These are phyloP conservation scores for Arctia plantaginis DNA, from an alignment of 2,888 invertebrate genomes.

Conservation along the genomic window DNA sequence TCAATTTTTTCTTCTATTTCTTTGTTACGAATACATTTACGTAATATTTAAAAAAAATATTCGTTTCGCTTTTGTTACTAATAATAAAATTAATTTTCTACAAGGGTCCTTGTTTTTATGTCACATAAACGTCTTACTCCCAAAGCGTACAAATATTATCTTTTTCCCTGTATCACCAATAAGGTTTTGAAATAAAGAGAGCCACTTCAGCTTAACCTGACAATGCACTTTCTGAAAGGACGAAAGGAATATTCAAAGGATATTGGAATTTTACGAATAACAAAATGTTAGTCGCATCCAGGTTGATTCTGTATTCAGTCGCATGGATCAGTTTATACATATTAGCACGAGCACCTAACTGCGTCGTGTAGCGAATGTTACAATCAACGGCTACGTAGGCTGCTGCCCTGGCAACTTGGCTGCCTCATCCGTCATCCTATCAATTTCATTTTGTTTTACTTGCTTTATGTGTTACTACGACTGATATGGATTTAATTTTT, in stretches of 20 bases:
- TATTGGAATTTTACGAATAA: neutral
- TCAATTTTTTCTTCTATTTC: too few species aligned
- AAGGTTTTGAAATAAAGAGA: neutral
- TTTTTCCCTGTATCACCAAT: neutral
- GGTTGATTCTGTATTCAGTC: neutral
- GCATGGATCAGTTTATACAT: slow-evolving; percentile 39
- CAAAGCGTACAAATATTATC: neutral
- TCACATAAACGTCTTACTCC: neutral
- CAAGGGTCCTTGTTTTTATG: too few species aligned
- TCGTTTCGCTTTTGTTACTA: too few species aligned
- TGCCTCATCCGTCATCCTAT: slow-evolving; percentile 63
- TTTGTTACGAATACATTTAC: too few species aligned
- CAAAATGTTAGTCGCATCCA: slow-evolving; percentile 27
- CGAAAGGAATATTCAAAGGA: neutral
- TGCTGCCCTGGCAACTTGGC: slow-evolving; percentile 54
- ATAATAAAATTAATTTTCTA: too few species aligned
- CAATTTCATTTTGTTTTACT: slow-evolving; percentile 47
- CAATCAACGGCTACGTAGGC: slow-evolving; percentile 64
- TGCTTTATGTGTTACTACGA: slow-evolving; percentile 17
- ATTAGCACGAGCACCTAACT: slow-evolving; percentile 45
- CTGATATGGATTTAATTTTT: slow-evolving; percentile 3
- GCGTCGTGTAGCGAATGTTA: slow-evolving; percentile 52
- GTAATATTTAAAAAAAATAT: too few species aligned
- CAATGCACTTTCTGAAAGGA: neutral
- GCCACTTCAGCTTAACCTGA: neutral